phyloP scores from a whole-genome alignment of 2,113 vertebrate species.

The Mobula birostris region DNA sequence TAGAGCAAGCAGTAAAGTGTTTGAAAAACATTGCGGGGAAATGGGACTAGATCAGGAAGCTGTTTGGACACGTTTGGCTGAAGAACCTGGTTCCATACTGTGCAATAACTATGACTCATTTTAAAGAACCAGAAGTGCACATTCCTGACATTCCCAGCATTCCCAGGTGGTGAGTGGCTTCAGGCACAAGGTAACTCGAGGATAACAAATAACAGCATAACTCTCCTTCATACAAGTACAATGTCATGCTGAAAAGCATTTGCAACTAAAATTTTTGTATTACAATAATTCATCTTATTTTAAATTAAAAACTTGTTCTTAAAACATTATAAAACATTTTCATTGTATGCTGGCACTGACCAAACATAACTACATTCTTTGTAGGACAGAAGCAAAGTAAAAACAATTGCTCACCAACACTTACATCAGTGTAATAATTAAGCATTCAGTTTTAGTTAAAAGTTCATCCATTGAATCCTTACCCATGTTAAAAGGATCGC shows the following conservation, averaged over 20 bases:
- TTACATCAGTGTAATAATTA: background rate
- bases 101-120: background rate
- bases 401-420: background rate
- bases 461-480: conserved; percentile 49
- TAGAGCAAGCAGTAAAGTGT: too few species aligned
- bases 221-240: background rate
- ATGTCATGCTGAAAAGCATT: background rate
- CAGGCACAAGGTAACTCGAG: background rate
- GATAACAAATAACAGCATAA: background rate
- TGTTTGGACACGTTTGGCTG: too few species aligned
- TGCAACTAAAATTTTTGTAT: background rate
- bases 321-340: background rate
- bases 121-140: background rate
- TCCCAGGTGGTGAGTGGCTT: background rate
- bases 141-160: background rate
- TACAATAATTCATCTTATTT: background rate
- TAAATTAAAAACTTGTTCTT: background rate
- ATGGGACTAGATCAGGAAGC: too few species aligned
- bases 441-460: background rate
- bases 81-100: too few species aligned
- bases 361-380: background rate
- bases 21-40: too few species aligned
- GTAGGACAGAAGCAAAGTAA: background rate
- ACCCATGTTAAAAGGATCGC: conserved; percentile 66
- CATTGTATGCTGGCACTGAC: background rate